Evolutionary conservation across 1,140 invertebrate genomes (phyloP), one percentile per base, ranked within the genome.

Genomic region (Xylocopa sonorina): DNA sequence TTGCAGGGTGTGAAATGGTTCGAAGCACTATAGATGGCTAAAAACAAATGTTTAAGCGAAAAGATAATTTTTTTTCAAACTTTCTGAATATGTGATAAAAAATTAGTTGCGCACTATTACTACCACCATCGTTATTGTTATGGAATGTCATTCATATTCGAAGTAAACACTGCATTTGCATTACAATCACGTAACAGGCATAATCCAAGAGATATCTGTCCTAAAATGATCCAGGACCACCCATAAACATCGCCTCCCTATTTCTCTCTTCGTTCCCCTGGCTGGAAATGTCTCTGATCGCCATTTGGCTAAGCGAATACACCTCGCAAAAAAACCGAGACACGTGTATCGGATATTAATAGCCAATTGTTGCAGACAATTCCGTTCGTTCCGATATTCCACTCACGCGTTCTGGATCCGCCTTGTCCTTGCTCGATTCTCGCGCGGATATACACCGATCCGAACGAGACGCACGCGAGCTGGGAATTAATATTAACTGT

Each of bases 321-420:
- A 14, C 43, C 14, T n/a, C n/a, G n/a, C 9, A 1, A 27, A 32
- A 27, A 60, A 34, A 21, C 43, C 12, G 2, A 14, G 29, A 18
- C 73, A 24, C 73, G 62, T 66, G 73, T 41, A 4, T 14, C 38
- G 62, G 41, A 55, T 75, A 55, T 55, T 57, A 75, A 75, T 46
- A 18, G 18, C 21, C 4, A 24, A 48, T 60, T 50, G 57, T 60
- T 9, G 69, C 55, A 18, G 21, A 68, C n/a, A n/a, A n/a, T n/a
- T n/a, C n/a, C n/a, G n/a, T n/a, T n/a, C n/a, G n/a, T n/a, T n/a
- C n/a, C 5, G 12, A 14, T n/a, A 75, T 66, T 66, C 62, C 4
- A 3, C 21, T 66, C 73, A 46, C 73, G 50, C 21, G 27, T 3
- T 0, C 21, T 3, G 5, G 21, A 43, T 14, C 34, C 60, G n/a